Conservation (phyloP, 2,113 vertebrate species). For the Myotis brandtii region DNA sequence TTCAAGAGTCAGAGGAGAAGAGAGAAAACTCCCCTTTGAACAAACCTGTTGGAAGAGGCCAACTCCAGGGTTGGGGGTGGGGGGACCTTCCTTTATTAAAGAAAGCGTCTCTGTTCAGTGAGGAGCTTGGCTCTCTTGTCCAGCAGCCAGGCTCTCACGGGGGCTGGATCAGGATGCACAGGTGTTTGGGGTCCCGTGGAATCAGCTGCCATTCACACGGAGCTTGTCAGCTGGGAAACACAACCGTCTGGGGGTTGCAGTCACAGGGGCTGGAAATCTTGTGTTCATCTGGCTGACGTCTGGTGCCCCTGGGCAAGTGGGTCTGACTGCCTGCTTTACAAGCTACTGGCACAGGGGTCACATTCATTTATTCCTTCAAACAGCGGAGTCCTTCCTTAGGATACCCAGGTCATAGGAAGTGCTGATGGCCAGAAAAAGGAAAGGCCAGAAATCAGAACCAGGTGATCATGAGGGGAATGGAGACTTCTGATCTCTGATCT, state of each 20-base stretch:
- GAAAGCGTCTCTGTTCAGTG: not conserved
- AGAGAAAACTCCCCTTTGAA: not conserved
- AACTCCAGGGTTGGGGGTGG: rapidly evolving
- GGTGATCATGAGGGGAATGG: not conserved
- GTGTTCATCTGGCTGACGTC: not conserved
- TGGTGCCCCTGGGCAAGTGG: not conserved
- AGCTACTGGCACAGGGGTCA: not conserved
- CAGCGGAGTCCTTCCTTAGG: not conserved
- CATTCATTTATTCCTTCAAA: not conserved
- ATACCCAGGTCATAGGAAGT: not conserved
- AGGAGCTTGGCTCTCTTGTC: not conserved
- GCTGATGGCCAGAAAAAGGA: not conserved
- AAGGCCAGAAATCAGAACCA: not conserved
- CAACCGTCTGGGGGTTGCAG: not conserved
- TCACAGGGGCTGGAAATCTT: not conserved
- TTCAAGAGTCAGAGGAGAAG: not conserved
- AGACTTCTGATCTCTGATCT: not conserved
- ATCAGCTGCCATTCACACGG: not conserved
- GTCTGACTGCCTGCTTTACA: not conserved
- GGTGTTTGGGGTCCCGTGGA: not conserved
- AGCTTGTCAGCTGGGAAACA: not conserved
- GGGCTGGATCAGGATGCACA: not conserved
- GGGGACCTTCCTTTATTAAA: not conserved
- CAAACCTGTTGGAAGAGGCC: not conserved
- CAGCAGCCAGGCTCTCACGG: not conserved